Evolutionary conservation across 2,888 invertebrate species (phyloP), one percentile per base, ranked within the genome.

Genomic region (Hylaea fasciaria): DNA sequence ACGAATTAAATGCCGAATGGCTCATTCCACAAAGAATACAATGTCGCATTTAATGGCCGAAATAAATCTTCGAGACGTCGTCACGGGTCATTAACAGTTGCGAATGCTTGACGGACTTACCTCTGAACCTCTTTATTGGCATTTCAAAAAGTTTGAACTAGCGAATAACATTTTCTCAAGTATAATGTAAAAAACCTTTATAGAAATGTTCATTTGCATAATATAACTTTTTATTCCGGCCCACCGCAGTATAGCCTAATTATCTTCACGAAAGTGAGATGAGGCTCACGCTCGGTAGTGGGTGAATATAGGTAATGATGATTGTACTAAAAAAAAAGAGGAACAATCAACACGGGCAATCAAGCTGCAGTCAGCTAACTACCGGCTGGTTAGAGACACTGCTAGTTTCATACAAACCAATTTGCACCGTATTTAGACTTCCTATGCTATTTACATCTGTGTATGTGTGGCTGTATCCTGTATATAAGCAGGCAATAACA

Each of bases 61-160:
- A 65, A 77, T 75, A 76, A 74, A 76, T 75, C 60, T 69, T 73
- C 61, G 8, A 55, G 62, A 16, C 60, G 62, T 55, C 60, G 76
- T 74, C 69, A 70, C 73, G 81, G 70, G 61, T 74, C 74, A 69
- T 76, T 80, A 72, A 65, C 60, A 72, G 65, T 56, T 51, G 58
- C 57, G 73, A 76, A 73, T 76, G 64, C 74, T 63, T 70, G 67
- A 61, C 61, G n/a, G 22, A 22, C 22, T 22, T 28, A 28, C n/a
- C 12, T 37, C 12, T 43, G 10, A 29, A 13, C 29, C 13, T 46
- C 29, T 29, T 7, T 45, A 8, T 46, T 11, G 29, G 7, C 9
- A 44, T 11, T 17, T n/a, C n/a, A n/a, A n/a, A n/a, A 29, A 28
- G 2, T 3, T 28, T 28, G 28, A 28, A 28, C 7, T 28, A 28